A percentile compares a stretch with the other conserved stretches of the same genome.
These are phyloP conservation scores for Ochotona curzoniae DNA, from an alignment of 2,113 vertebrate species.

Conservation along the genomic window DNA sequence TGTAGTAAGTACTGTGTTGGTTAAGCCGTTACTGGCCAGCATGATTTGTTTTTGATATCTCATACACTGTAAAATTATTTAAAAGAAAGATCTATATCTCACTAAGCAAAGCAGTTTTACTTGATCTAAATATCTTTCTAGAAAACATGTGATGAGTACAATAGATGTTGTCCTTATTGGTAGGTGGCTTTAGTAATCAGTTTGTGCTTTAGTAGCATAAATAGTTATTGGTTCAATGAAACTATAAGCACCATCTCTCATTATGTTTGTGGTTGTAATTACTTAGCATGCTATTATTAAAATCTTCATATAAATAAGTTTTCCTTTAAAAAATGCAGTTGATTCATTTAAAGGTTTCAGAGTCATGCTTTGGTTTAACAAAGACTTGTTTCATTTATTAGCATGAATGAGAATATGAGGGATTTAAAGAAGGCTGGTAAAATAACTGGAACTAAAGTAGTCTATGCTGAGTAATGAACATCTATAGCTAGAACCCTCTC, in stretches of 20 bases:
- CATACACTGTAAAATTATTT: background rate
- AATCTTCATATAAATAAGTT: background rate
- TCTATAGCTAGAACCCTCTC: constrained; percentile 1
- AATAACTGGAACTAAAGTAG: constrained; percentile 54
- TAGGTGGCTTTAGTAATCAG: constrained; percentile 11
- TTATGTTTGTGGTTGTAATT: constrained; percentile 29
- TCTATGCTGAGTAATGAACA: constrained; percentile 61
- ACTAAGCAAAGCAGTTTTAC: background rate
- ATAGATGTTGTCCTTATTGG: background rate
- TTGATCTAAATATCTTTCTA: constrained; percentile 1
- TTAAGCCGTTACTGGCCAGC: background rate
- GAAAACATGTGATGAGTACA: background rate
- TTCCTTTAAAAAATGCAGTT: background rate
- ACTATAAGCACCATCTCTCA: background rate
- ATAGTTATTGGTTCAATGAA: constrained; percentile 1
- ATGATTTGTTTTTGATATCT: background rate
- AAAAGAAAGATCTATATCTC: background rate
- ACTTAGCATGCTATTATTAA: constrained; percentile 25
- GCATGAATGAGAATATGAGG: constrained; percentile 64
- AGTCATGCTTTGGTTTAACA: background rate
- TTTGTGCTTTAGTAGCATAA: background rate
- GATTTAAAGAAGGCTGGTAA: constrained; percentile 67
- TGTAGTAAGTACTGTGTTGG: background rate
- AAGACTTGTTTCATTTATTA: constrained; percentile 58
- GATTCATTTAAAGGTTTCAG: constrained; percentile 38